These are phyloP conservation scores for Nomada ferruginata DNA, from an alignment of 2,888 invertebrate species.

Conservation along the genomic window DNA sequence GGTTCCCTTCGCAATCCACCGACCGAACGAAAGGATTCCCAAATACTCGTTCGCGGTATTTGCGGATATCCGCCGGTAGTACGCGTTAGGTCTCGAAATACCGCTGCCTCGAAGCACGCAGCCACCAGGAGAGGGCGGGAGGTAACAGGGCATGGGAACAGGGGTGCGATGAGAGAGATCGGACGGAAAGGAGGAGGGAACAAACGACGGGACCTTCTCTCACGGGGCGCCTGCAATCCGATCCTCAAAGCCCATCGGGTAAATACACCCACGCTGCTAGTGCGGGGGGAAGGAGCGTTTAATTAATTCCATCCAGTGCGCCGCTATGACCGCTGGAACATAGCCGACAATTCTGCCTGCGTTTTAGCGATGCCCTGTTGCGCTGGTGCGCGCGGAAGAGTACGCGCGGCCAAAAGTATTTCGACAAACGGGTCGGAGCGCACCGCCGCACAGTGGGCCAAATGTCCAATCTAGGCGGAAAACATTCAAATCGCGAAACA, in stretches of 20 bases:
- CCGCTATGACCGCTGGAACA: conserved; percentile 51
- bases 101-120: conserved; percentile 35
- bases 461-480: too few species aligned
- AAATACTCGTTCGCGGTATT: conserved; percentile 68
- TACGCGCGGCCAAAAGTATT: conserved; percentile 5
- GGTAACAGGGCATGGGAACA: conserved; percentile 1
- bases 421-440: neutral
- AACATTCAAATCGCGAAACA: too few species aligned
- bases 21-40: conserved; percentile 41
- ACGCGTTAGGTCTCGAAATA: conserved; percentile 57
- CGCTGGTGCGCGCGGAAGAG: conserved; percentile 20
- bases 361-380: conserved; percentile 58
- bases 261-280: conserved; percentile 61
- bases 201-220: conserved; percentile 60
- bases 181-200: conserved; percentile 37
- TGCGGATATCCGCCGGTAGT: conserved; percentile 66
- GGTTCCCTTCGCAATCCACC: conserved; percentile 13
- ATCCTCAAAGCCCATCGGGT: conserved; percentile 69
- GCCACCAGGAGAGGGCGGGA: conserved; percentile 4
- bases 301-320: conserved; percentile 69
- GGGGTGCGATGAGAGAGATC: conserved; percentile 6
- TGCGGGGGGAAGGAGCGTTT: conserved; percentile 57
- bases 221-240: conserved; percentile 68
- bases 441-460: neutral
- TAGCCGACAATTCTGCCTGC: conserved; percentile 52